Base-by-base conservation (phyloP, 2,797 vertebrate species). In the Channa striata region DNA sequence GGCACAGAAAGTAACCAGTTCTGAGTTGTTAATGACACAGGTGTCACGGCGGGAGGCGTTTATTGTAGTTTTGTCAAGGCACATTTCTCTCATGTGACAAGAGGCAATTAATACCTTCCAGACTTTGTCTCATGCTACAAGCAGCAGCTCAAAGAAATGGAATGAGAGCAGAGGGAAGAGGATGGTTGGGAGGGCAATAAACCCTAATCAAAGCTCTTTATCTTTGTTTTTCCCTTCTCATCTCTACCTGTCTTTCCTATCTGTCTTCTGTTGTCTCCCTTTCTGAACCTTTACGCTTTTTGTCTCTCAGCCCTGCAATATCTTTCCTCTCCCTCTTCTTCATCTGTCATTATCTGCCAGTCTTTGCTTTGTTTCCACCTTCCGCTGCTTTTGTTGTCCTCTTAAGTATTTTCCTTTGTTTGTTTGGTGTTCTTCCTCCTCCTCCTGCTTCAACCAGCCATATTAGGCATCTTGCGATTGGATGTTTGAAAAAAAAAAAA, bases 191-290 rank as follows among this genome's bases (percentile, higher is more conserved):
- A 68, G 69, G 63, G 52, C 80, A 82, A 87, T 77, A 83, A 72
- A 72, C 51, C 54, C 68, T 71, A 80, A 83, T 91, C 81, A 87
- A 75, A 86, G 74, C 78, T 81, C 63, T 90, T 86, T 78, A 89
- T 91, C 87, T 81, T 82, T 74, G 74, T 82, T 85, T 78, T 73
- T 58, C 39, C 51, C n/a, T 48, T 79, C 60, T 77, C 72, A 62
- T 90, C 66, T 77, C 68, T 76, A 63, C 74, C 74, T 59, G 74
- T 80, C 78, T 79, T 58, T 82, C 52, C 72, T 69, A 81, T 83
- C 85, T 67, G 74, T 84, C 78, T 67, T 79, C 60, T 40, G 54
- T 64, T 68, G 67, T 82, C 77, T 87, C 51, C 23, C 43, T 80
- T 59, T 54, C 59, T 61, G 25, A 75, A 54, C 52, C 69, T 74